Evolutionary conservation across 2,113 vertebrate genomes (phyloP).

Genomic region (Diphyllodes magnificus): DNA sequence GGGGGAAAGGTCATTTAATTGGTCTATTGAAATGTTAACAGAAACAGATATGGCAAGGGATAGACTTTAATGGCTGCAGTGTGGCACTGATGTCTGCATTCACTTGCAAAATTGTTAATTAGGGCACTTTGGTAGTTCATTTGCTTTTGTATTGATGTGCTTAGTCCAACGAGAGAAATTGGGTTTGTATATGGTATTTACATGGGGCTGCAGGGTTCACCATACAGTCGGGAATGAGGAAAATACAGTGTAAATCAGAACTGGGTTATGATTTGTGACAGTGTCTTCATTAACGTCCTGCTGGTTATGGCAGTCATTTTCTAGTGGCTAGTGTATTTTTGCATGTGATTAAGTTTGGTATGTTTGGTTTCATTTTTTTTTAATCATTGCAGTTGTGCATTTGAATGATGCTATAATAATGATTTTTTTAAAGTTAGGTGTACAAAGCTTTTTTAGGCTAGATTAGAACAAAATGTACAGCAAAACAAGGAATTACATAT

Average conservation of each 20-base stretch:
- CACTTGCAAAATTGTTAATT: conserved; percentile 94
- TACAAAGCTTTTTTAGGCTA: neutral
- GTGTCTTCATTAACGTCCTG: neutral
- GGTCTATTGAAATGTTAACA: conserved; percentile 94
- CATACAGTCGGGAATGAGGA: neutral
- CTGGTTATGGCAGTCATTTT: neutral
- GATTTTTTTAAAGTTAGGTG: neutral
- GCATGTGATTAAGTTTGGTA: neutral
- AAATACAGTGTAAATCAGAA: conserved; percentile 6
- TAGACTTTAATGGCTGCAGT: conserved; percentile 87
- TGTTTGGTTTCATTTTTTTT: neutral
- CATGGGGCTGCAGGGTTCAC: conserved; percentile 19
- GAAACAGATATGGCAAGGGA: conserved; percentile 85
- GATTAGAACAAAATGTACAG: neutral
- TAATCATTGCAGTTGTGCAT: neutral
- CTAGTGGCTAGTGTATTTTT: neutral
- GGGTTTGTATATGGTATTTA: conserved; percentile 67
- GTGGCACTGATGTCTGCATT: conserved; percentile 89
- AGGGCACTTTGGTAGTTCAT: conserved; percentile 84
- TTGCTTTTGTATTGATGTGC: conserved; percentile 89
- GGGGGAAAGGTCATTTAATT: conserved; percentile 89
- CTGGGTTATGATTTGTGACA: neutral
- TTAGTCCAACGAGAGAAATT: conserved; percentile 83
- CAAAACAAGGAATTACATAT: neutral
- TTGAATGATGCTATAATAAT: neutral